These are phyloP conservation scores for Forbesichthys agassizii DNA, from an alignment of 2,113 vertebrate genomes.

Conservation along the genomic window DNA sequence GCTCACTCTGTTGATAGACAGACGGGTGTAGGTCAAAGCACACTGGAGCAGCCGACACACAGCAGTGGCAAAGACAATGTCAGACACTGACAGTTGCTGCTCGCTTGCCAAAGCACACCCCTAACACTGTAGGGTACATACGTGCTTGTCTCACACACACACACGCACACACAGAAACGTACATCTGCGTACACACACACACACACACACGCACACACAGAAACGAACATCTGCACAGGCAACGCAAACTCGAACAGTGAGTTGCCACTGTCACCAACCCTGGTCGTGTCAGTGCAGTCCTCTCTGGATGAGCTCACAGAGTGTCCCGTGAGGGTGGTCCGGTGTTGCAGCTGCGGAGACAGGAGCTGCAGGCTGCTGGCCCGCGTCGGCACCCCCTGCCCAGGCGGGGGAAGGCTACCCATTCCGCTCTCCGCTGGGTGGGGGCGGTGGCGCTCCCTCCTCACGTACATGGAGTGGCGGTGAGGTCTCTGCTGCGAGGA, in stretches of 20 bases:
- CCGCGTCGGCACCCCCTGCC: slow-evolving; percentile 91
- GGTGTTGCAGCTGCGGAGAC: slow-evolving; percentile 93
- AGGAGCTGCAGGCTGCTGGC: slow-evolving; percentile 97
- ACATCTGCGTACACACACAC: background rate
- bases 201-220: slow-evolving; percentile 23
- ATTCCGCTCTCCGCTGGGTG: slow-evolving; percentile 85
- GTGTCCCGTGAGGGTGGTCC: slow-evolving; percentile 82
- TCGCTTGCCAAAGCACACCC: background rate
- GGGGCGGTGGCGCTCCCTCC: slow-evolving; percentile 92
- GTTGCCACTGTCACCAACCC: slow-evolving; percentile 67
- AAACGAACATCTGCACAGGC: background rate
- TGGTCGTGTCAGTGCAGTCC: slow-evolving; percentile 82
- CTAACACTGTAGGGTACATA: background rate
- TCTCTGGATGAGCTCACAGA: slow-evolving; percentile 85
- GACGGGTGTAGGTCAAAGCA: slow-evolving; percentile 72
- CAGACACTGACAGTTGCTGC: slow-evolving; percentile 21
- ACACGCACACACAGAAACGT: slow-evolving; percentile 5
- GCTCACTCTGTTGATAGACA: slow-evolving; percentile 81
- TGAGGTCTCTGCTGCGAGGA: slow-evolving; percentile 97
- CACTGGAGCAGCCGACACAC: slow-evolving; percentile 56
- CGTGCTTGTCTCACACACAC: slow-evolving; percentile 17
- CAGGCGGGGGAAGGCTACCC: slow-evolving; percentile 80
- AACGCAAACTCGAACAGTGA: background rate
- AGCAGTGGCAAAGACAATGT: slow-evolving; percentile 51
- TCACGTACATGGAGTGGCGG: slow-evolving; percentile 98